Evolutionary conservation across 2,113 vertebrate genomes (phyloP).

Genomic region (Caranx melampygus): DNA sequence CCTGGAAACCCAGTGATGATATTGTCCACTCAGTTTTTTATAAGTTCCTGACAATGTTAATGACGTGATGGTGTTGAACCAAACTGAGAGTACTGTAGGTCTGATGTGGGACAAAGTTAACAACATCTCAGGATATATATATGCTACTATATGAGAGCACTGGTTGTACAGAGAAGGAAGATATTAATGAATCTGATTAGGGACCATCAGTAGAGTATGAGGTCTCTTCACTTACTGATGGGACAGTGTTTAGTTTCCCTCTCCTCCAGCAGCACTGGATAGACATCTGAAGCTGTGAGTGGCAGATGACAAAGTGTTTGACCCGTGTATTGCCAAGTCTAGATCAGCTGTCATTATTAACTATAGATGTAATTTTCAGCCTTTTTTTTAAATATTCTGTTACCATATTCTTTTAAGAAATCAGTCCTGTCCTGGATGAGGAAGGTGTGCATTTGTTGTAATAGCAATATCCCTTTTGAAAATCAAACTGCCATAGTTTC

Average conservation of each 20-base stretch:
- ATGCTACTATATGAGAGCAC: not conserved
- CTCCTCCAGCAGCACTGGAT: constrained; percentile 41
- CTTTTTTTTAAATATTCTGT: not conserved
- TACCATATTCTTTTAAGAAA: not conserved
- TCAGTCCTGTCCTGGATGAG: not conserved
- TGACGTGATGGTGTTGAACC: fast-evolving
- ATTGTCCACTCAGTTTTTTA: not conserved
- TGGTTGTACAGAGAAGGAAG: fast-evolving
- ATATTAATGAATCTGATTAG: fast-evolving
- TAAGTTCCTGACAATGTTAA: constrained; percentile 14
- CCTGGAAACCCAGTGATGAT: not conserved
- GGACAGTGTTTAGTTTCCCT: constrained; percentile 47
- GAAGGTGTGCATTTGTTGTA: not conserved
- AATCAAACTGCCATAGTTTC: too few species aligned
- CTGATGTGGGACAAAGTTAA: constrained; percentile 49
- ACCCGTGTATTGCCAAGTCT: not conserved
- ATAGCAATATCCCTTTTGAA: too few species aligned
- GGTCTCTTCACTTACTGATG: constrained; percentile 18
- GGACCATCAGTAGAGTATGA: not conserved
- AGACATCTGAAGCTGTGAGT: not conserved
- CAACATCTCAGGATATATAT: constrained; percentile 21
- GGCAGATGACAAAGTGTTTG: constrained; percentile 1
- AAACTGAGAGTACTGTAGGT: constrained; percentile 45
- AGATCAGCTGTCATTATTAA: not conserved
- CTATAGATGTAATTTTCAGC: not conserved